Base-by-base conservation (phyloP, 1,140 invertebrate species). In the Colletes gigas region DNA sequence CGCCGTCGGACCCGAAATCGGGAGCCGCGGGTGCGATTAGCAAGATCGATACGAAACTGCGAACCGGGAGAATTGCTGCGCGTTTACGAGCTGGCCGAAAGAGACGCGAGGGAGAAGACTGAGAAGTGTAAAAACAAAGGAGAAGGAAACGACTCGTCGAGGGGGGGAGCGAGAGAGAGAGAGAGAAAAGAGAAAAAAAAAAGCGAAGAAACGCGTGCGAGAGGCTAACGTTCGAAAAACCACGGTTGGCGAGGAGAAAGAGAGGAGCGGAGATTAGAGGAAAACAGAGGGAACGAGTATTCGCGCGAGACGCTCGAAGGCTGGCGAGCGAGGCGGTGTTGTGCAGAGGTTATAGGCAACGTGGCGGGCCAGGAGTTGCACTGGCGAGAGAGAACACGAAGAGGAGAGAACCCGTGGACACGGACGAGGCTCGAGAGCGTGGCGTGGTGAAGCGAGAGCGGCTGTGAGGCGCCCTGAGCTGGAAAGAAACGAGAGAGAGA, bases 301-400 rank as follows among this genome's bases (percentile, higher is more conserved):
- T 68, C 30, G 70, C 62, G 84, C 70, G 86, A 82, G 82, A 84
- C 62, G 55, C 59, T 77, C 66, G 71, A 82, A 84, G 74, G 74
- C 67, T 77, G 81, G 21, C 30, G 59, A 60, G 21, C 73, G 66
- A 57, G 67, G 17, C 69, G 60, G 77, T 44, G 68, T 30, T 79
- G 41, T 44, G 65, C 44, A 8, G n/a, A 66, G 60, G 21, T 72
- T 76, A 79, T 68, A 87, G 72, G 85, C 88, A 88, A 90, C 87
- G 85, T 87, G 85, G 76, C 67, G 77, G 83, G 83, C 30, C 78
- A 85, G 73, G 75, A 83, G 67, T 81, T 81, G 85, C 83, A 88
- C 84, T 83, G 88, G 83, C 78, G 82, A 81, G 72, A 86, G 77
- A 66, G 80, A 86, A 79, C 70, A 30, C 39, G 21, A 41, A 47